A percentile compares a stretch with the other conserved stretches of the same genome.
Evolutionary conservation across 2,113 vertebrate species (phyloP).

Genomic region (Patagioenas fasciata): DNA sequence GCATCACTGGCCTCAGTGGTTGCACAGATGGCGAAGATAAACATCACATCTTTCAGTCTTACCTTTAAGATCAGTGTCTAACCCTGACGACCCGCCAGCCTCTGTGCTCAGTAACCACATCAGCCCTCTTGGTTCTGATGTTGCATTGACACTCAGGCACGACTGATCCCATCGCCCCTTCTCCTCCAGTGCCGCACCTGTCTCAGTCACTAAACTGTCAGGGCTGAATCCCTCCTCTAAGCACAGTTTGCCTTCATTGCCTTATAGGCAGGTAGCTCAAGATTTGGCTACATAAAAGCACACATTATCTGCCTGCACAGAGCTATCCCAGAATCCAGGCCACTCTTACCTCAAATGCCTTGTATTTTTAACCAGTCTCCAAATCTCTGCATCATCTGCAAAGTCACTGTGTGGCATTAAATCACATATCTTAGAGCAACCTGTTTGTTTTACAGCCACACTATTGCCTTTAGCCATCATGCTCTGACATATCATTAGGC

Average conservation of each 20-base stretch:
- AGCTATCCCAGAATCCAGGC: not conserved
- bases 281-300: not conserved
- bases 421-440: not conserved
- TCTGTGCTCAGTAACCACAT: not conserved
- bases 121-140: not conserved
- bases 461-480: not conserved
- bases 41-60: not conserved
- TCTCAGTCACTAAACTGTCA: not conserved
- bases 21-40: not conserved
- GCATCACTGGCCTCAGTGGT: not conserved
- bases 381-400: not conserved
- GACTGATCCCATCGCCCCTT: not conserved
- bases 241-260: not conserved
- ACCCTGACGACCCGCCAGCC: not conserved
- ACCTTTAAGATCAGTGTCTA: not conserved
- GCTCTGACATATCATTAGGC: not conserved
- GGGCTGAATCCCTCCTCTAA: not conserved
- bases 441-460: not conserved
- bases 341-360: not conserved
- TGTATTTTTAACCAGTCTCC: not conserved
- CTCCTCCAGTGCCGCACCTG: rapidly evolving
- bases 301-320: not conserved
- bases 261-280: not conserved
- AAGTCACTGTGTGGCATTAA: not conserved
- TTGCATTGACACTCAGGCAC: not conserved